Conservation (phyloP, 1,140 invertebrate species). For the Bemisia tabaci region DNA sequence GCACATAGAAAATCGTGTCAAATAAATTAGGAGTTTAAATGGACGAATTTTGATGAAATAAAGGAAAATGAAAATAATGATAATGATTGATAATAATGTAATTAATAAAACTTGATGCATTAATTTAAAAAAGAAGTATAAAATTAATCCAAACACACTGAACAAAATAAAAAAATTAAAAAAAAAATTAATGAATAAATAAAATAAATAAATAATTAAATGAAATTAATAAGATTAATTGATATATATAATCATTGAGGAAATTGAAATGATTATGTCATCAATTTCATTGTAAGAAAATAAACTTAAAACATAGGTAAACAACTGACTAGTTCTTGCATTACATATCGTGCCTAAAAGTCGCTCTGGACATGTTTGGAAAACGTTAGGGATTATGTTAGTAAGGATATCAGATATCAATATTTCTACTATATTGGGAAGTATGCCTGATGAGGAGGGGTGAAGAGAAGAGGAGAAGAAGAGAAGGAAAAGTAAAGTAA, state of each 20-base stretch:
- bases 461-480: not conserved
- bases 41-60: not conserved
- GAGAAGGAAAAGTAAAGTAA: not conserved
- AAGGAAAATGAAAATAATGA: not conserved
- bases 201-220: not conserved
- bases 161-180: not conserved
- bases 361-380: not conserved
- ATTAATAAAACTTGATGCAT: not conserved
- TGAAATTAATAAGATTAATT: not conserved
- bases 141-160: not conserved
- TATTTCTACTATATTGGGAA: not conserved
- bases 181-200: not conserved
- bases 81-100: not conserved
- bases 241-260: not conserved
- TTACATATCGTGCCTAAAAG: not conserved
- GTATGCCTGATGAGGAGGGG: too few species aligned
- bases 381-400: not conserved
- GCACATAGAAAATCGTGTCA: too few species aligned
- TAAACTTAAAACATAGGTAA: not conserved
- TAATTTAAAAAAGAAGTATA: not conserved
- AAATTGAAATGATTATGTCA: not conserved
- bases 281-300: not conserved
- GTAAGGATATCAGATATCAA: not conserved
- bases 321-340: not conserved
- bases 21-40: not conserved